Base-by-base conservation (phyloP, 1,140 invertebrate species). In the Macrocentrus cingulum region DNA sequence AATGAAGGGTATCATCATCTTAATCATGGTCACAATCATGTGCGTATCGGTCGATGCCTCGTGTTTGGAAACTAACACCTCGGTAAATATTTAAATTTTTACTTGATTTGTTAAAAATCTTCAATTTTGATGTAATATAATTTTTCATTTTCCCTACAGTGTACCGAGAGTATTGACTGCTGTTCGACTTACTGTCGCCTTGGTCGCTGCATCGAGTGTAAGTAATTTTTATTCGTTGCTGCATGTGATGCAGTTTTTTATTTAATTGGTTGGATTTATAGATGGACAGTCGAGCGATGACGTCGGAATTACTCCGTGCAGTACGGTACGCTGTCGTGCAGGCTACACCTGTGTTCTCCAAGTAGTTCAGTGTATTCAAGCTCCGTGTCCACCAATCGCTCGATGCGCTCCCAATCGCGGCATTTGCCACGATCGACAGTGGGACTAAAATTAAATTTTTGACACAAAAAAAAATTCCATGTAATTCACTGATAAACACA, bases 161-260 rank as follows among this genome's bases (percentile, higher is more conserved):
- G 54, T 13, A 20, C 7, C 2, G 44, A 48, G 3, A 56, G 54
- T 15, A 37, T 23, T 11, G 23, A 56, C 19, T 56, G 54, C 29
- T 48, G 25, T 5, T 49, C 54, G 5, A 18, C 9, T 2, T 56
- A 56, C 18, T 56, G 54, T 37, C 32, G 29, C 20, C 1, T 39
- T 49, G 18, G 25, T 23, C 20, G 25, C 16, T 56, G 54, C 29
- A 22, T 49, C 2, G 15, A 48, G 13, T 56, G 54, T 56, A 23
- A 37, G 54, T 56, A 20, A 20, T 18, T 22, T n/a, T 18, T 39
- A 41, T 39, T 39, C 16, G 9, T 9, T 13, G 15, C n/a, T 5
- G 9, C 9, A 9, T 9, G 9, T 29, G 9, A 29, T 5, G 25
- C 25, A 29, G 9, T 29, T 29, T 5, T 29, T 39, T 46, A 23